These are phyloP conservation scores for Arge pagana DNA, from an alignment of 2,888 invertebrate species.

Conservation along the genomic window DNA sequence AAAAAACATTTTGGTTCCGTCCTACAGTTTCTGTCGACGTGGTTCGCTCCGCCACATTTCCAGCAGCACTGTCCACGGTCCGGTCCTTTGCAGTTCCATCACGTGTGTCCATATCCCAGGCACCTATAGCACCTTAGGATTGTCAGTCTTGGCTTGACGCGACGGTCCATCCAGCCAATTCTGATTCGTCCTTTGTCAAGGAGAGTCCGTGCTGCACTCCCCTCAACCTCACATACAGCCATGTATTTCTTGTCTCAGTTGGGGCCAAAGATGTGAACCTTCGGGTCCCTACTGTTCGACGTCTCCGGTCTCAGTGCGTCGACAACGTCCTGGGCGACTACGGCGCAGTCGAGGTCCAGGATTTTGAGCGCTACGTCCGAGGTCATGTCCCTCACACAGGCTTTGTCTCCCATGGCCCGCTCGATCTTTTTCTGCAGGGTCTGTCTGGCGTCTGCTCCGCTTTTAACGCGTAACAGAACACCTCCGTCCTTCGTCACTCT, in stretches of 20 bases:
- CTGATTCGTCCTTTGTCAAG: background rate
- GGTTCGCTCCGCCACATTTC: slow-evolving; percentile 20
- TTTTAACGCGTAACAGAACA: background rate
- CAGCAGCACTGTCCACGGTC: slow-evolving; percentile 18
- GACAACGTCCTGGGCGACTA: background rate
- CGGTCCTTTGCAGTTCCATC: background rate
- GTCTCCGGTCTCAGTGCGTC: background rate
- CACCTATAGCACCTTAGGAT: background rate
- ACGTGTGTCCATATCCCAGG: slow-evolving; percentile 18
- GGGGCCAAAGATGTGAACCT: background rate
- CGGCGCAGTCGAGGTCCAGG: background rate
- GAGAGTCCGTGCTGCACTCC: background rate
- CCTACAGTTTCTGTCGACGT: slow-evolving; percentile 12
- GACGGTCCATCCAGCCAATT: slow-evolving; percentile 13
- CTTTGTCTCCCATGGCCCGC: background rate
- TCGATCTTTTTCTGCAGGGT: background rate
- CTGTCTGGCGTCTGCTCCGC: background rate
- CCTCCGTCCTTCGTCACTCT: background rate
- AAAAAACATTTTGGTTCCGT: slow-evolving; percentile 15
- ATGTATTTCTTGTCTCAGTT: background rate
- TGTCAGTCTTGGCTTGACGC: background rate
- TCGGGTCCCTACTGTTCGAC: background rate
- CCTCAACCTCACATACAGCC: background rate
- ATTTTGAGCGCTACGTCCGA: background rate
- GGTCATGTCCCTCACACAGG: background rate